Conservation (phyloP, 2,888 invertebrate species). For the Cantharis lateralis region DNA sequence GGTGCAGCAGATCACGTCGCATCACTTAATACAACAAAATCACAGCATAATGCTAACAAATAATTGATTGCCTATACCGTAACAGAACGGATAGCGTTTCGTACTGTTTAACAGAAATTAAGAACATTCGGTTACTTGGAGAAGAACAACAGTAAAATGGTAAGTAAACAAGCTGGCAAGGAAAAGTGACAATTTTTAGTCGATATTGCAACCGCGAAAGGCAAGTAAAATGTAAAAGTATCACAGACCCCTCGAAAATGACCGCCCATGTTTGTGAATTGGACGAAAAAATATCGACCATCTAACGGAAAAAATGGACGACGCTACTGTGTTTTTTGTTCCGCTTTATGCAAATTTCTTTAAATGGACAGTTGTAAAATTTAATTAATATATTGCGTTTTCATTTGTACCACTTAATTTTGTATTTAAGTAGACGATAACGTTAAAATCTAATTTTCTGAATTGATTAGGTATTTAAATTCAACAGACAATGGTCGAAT, state of each 20-base stretch:
- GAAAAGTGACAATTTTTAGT: not conserved
- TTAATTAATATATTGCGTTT: not conserved
- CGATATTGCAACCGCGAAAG: not conserved
- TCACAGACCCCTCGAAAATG: not conserved
- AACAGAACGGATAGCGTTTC: conserved; percentile 4
- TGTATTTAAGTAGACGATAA: not conserved
- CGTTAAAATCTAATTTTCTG: not conserved
- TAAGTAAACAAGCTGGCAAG: not conserved
- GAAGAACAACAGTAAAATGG: not conserved
- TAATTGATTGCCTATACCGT: conserved; percentile 3
- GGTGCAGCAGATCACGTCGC: not conserved
- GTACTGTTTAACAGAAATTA: conserved; percentile 3
- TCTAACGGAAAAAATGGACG: not conserved
- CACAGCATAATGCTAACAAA: not conserved
- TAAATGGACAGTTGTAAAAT: not conserved
- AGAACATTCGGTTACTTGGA: not conserved
- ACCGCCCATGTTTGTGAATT: not conserved
- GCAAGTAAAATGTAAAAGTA: not conserved
- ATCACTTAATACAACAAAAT: not conserved
- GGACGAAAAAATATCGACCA: not conserved
- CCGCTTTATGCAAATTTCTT: not conserved
- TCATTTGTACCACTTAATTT: not conserved
- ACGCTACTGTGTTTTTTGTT: not conserved
- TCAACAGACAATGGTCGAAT: not conserved
- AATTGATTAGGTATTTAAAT: not conserved